Base-by-base conservation (phyloP, 2,888 invertebrate genomes). In the Andrena minutula region DNA sequence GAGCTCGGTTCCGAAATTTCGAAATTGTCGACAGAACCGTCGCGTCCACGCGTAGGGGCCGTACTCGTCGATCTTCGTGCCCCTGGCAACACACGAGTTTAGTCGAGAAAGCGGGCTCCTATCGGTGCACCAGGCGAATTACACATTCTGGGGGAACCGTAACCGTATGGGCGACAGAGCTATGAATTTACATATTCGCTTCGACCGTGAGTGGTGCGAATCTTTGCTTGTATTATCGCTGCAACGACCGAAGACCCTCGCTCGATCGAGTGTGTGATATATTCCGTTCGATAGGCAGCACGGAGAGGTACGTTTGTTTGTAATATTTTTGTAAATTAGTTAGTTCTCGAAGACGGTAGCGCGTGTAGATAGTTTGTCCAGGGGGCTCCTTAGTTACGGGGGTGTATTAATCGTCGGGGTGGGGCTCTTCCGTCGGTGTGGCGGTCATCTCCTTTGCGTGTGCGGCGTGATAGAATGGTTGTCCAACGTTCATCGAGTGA, bases 241-340 rank as follows among this genome's bases (percentile, higher is more conserved):
- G 28, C 75, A 51, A 58, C 79, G 79, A 72, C 63, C 28, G 69
- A 64, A 63, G 30, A 26, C 49, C 28, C 30, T 10, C 49, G 35
- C 23, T 49, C 81, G 74, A 79, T 60, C 23, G 70, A 35, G 71
- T 73, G 70, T 72, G 78, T 78, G 72, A 77, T 78, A 82, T 82
- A 75, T 80, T 82, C 82, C 71, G 82, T 82, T 80, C 74, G 71
- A 79, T 58, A 41, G 49, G 79, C 71, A 68, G 66, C 65, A 30
- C 72, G 56, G 35, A 79, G 35, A 47, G 65, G 30, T 51, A 70
- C 68, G 76, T 82, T 82, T 76, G 69, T 83, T 83, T 83, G 77
- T 83, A 81, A 80, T 83, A 83, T 83, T 83, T 83, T 83, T 83
- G 82, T 83, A 83, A 81, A 81, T 83, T 81, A 58, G 77, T 82